These are phyloP conservation scores for Unio pictorum DNA, from an alignment of 2,888 invertebrate genomes.

Conservation along the genomic window DNA sequence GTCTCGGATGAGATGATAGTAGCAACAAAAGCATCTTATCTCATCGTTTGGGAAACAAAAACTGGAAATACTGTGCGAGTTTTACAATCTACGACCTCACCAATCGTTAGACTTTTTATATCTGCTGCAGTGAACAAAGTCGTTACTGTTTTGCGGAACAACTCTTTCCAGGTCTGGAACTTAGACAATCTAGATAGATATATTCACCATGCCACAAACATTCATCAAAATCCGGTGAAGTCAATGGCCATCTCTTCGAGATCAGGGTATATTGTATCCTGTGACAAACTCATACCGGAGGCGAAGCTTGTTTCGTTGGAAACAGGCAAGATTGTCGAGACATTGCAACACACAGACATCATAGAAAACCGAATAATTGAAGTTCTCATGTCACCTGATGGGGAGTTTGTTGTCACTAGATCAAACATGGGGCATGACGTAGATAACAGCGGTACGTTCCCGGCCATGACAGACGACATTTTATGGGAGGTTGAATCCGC, in stretches of 20 bases:
- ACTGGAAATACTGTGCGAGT: conserved; percentile 56
- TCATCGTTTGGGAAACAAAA: conserved; percentile 59
- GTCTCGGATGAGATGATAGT: conserved; percentile 55
- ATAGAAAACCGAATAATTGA: conserved; percentile 33
- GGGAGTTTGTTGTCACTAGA: conserved; percentile 46
- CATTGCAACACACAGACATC: conserved; percentile 49
- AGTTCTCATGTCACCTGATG: conserved; percentile 50
- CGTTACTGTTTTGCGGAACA: conserved; percentile 56
- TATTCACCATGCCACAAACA: conserved; percentile 50
- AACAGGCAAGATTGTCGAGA: conserved; percentile 44
- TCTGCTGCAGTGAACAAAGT: conserved; percentile 55
- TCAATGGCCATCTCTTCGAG: conserved; percentile 35
- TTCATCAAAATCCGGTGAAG: conserved; percentile 47
- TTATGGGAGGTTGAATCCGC: conserved; percentile 56
- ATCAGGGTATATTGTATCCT: conserved; percentile 40
- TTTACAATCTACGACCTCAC: conserved; percentile 52
- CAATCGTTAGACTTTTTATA: conserved; percentile 56
- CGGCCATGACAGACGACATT: conserved; percentile 45
- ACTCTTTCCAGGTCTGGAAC: conserved; percentile 63
- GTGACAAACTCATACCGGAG: conserved; percentile 46
- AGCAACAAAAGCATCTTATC: conserved; percentile 47
- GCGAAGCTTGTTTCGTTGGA: conserved; percentile 54
- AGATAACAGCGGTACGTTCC: conserved; percentile 27
- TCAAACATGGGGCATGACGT: conserved; percentile 24
- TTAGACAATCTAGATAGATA: conserved; percentile 61